Percentiles rank a stretch among this genome's conserved stretches.
Conservation (phyloP, 1,140 invertebrate genomes). For the Triops cancriformis region DNA sequence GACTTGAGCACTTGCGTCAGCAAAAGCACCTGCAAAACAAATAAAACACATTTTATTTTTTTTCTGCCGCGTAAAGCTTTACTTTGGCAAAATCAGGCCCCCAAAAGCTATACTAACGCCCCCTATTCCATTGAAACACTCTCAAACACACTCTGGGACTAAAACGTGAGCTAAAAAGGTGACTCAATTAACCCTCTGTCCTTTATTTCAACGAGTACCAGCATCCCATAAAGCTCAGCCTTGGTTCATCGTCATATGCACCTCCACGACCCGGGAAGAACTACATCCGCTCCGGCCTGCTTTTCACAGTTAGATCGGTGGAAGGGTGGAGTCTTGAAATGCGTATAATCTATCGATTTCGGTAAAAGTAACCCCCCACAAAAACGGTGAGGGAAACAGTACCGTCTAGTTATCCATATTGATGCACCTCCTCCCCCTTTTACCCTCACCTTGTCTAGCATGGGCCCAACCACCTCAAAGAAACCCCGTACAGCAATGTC, state of each 20-base stretch:
- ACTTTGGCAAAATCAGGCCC: background rate
- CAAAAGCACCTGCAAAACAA: slow-evolving; percentile 13
- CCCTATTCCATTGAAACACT: background rate
- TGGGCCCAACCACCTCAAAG: too few species aligned
- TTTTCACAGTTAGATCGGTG: background rate
- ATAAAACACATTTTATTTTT: background rate
- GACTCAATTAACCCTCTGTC: background rate
- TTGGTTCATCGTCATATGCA: background rate
- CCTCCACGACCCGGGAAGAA: background rate
- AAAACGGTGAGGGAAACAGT: background rate
- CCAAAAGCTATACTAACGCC: background rate
- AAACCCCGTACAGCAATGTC: background rate
- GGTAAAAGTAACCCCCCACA: background rate
- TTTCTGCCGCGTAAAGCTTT: background rate
- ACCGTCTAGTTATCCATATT: background rate
- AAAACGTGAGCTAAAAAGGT: too few species aligned
- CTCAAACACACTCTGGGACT: background rate
- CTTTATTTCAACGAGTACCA: background rate
- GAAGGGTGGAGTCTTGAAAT: background rate
- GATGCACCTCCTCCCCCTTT: background rate
- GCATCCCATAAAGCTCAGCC: background rate
- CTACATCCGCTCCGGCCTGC: background rate
- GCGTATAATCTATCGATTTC: background rate
- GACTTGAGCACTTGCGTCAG: background rate
- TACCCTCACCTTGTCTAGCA: too few species aligned